Evolutionary conservation across 2,888 invertebrate genomes (phyloP).

Genomic region (Cantharis lateralis): DNA sequence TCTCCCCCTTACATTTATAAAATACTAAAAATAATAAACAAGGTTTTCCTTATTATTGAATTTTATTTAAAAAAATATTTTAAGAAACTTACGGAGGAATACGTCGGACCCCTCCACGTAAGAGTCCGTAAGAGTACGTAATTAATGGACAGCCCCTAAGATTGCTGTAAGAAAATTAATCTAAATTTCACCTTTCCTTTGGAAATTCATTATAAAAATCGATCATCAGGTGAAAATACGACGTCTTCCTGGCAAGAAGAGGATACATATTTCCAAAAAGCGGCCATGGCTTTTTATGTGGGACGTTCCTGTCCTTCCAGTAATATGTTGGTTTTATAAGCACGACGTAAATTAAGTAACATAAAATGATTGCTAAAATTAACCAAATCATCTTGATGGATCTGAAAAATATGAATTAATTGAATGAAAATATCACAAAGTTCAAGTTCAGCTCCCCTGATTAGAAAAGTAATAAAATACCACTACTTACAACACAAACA

Average conservation of each 20-base stretch:
- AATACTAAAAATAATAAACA: too few species aligned
- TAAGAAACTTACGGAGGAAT: too few species aligned
- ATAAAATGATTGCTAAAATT: neutral
- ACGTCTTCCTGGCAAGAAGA: neutral
- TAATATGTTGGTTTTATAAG: slow-evolving; percentile 48
- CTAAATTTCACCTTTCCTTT: neutral
- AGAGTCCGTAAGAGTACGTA: too few species aligned
- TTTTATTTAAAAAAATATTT: too few species aligned
- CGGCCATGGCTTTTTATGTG: slow-evolving; percentile 26
- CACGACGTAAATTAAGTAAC: slow-evolving; percentile 49
- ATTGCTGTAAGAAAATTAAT: neutral
- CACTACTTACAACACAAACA: too few species aligned
- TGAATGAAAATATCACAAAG: neutral
- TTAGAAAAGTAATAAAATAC: too few species aligned
- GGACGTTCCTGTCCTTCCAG: slow-evolving; percentile 10
- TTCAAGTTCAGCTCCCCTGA: neutral
- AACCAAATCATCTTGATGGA: slow-evolving; percentile 4
- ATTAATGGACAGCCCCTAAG: too few species aligned
- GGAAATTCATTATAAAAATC: slow-evolving; percentile 11
- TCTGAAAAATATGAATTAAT: neutral
- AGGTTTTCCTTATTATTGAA: too few species aligned
- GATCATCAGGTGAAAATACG: neutral
- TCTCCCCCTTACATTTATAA: too few species aligned
- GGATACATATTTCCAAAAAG: slow-evolving; percentile 35
- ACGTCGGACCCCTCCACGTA: too few species aligned